Conservation (phyloP, 2,888 invertebrate genomes). For the Oxycera nigricornis region DNA sequence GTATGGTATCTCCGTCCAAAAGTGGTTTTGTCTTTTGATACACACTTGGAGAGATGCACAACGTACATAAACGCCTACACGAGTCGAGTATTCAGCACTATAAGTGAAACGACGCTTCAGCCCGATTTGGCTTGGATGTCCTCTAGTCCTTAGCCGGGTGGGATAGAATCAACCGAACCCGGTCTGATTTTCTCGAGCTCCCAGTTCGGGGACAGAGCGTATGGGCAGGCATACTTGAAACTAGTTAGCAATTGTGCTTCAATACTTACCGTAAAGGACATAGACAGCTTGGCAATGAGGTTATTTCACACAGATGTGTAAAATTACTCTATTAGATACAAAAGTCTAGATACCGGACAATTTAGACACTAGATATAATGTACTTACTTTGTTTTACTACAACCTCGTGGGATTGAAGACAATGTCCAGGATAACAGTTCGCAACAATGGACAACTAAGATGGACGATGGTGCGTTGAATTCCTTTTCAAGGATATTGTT, state of each 20-base stretch:
- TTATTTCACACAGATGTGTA: constrained; percentile 39
- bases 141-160: too few species aligned
- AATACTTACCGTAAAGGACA: constrained; percentile 36
- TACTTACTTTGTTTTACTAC: constrained; percentile 32
- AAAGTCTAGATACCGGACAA: constrained; percentile 21
- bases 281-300: constrained; percentile 30
- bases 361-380: constrained; percentile 31
- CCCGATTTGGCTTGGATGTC: neutral
- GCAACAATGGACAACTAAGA: neutral
- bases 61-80: constrained; percentile 38
- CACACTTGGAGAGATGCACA: constrained; percentile 26
- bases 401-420: neutral
- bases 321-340: constrained; percentile 39
- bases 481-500: neutral
- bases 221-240: constrained; percentile 27
- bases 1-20: constrained; percentile 10
- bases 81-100: neutral
- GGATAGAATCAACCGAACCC: too few species aligned
- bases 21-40: constrained; percentile 36
- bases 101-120: neutral
- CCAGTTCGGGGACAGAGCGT: neutral
- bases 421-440: neutral
- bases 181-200: too few species aligned
- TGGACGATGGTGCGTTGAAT: neutral
- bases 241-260: constrained; percentile 37